These are phyloP conservation scores for Sipha maydis DNA, from an alignment of 2,888 invertebrate species.

Conservation along the genomic window DNA sequence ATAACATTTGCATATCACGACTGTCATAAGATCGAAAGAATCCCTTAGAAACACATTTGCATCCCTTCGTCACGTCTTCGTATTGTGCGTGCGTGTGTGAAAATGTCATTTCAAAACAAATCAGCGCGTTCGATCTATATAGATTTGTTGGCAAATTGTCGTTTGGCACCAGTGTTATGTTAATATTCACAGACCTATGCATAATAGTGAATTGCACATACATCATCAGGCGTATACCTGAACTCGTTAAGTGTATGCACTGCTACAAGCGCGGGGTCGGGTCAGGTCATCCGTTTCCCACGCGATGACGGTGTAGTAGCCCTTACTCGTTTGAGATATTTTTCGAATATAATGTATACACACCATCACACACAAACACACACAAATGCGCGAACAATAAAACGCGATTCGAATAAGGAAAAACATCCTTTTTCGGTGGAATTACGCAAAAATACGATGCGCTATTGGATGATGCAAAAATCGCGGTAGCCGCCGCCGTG, in stretches of 20 bases:
- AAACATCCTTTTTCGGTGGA: constrained; percentile 55
- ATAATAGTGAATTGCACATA: neutral
- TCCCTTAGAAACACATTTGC: neutral
- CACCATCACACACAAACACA: neutral
- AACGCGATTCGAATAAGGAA: neutral
- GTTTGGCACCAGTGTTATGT: constrained; percentile 50
- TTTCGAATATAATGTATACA: constrained; percentile 2
- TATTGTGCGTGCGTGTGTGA: neutral
- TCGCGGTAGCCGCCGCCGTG: neutral
- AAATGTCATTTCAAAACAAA: constrained; percentile 41
- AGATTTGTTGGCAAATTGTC: constrained; percentile 30
- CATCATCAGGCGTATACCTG: constrained; percentile 13
- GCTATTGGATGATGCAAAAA: constrained; percentile 17
- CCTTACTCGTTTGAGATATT: constrained; percentile 32
- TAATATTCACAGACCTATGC: constrained; percentile 12
- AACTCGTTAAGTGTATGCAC: constrained; percentile 33
- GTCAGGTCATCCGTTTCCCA: constrained; percentile 60
- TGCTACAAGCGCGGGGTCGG: neutral
- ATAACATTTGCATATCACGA: neutral
- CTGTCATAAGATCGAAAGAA: neutral
- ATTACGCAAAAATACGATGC: constrained; percentile 59
- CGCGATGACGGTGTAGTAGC: constrained; percentile 32
- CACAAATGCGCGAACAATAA: constrained; percentile 19
- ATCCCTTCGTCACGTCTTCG: neutral
- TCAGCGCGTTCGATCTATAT: constrained; percentile 18